Conservation (phyloP, 2,888 invertebrate species). For the Eremobia ochroleuca region DNA sequence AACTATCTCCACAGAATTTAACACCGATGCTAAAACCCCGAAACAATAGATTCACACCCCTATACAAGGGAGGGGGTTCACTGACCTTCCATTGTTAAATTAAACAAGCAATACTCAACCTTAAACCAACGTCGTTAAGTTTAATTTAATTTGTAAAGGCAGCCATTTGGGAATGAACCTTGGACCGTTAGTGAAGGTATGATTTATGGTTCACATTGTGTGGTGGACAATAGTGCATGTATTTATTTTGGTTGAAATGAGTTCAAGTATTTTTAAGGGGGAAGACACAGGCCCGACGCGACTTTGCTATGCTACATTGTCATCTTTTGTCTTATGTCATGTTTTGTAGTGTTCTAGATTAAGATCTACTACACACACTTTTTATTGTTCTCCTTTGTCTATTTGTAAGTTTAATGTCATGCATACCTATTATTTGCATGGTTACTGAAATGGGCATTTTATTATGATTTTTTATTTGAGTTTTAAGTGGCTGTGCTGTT, state of each 20-base stretch:
- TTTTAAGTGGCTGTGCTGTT: too few species aligned
- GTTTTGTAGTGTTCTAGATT: too few species aligned
- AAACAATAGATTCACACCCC: conserved; percentile 82
- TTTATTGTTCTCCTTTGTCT: too few species aligned
- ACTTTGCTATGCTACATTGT: background rate
- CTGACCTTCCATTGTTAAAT: conserved; percentile 66
- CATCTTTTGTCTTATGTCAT: too few species aligned
- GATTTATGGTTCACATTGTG: conserved; percentile 55
- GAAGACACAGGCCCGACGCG: background rate
- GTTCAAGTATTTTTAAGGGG: conserved; percentile 27
- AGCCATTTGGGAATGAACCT: conserved; percentile 59
- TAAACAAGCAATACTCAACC: conserved; percentile 47
- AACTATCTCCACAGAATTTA: conserved; percentile 63
- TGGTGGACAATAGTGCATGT: conserved; percentile 41
- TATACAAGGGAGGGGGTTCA: conserved; percentile 76
- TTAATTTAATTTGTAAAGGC: conserved; percentile 30
- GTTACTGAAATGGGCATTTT: too few species aligned
- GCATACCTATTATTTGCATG: too few species aligned
- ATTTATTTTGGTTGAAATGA: conserved; percentile 27
- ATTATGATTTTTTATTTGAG: too few species aligned
- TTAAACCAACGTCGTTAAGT: conserved; percentile 35
- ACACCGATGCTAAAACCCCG: conserved; percentile 74
- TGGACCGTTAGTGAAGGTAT: conserved; percentile 35
- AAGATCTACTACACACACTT: too few species aligned
- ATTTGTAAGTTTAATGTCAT: too few species aligned